Base-by-base conservation (phyloP, 2,113 vertebrate genomes). In the Illadopsis cleaveri region DNA sequence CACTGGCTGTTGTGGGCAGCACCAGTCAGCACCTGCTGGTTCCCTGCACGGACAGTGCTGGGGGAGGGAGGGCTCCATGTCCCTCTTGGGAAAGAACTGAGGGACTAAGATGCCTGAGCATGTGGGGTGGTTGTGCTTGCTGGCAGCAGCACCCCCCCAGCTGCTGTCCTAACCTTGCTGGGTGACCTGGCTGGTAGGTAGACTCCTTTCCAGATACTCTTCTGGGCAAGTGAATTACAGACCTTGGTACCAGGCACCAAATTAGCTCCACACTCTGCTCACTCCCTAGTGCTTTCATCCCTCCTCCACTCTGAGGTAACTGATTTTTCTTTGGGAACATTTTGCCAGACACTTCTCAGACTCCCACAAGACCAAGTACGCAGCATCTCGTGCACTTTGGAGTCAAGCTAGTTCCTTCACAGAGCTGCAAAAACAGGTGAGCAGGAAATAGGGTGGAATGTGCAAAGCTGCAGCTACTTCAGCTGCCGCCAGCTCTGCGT, bases 51-150 rank as follows among this genome's bases (percentile, higher is more conserved):
- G 33, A 57, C n/a, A 33, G 16, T 0, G 0, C 40, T 14, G 47
- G 18, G 48, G 35, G 19, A 51, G 9, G 45, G 51, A 58, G 22
- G 12, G 77, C 45, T 78, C 40, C 2, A 9, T 3, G 1, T 14
- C 0, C 2, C 22, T 60, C 25, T 12, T 9, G 6, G 66, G 12
- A 21, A 60, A 25, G 31, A 42, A 1, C 11, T 1, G 30, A 79
- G 54, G 47, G 30, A 73, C 24, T 4, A 20, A 54, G 69, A 31
- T 1, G 3, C 44, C 9, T 0, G 0, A 68, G 25, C 25, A 9
- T 2, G 6, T 0, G 4, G n/a, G 12, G 8, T 11, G 6, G 37
- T 5, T 28, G 76, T n/a, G 38, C 30, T 33, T 64, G 61, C 42
- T 82, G 85, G 62, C 60, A 70, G 81, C 35, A 37, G 31, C 21